Evolutionary conservation across 1,140 invertebrate genomes (phyloP), one percentile per base, ranked within the genome.

Genomic region (Polypedilum vanderplanki): DNA sequence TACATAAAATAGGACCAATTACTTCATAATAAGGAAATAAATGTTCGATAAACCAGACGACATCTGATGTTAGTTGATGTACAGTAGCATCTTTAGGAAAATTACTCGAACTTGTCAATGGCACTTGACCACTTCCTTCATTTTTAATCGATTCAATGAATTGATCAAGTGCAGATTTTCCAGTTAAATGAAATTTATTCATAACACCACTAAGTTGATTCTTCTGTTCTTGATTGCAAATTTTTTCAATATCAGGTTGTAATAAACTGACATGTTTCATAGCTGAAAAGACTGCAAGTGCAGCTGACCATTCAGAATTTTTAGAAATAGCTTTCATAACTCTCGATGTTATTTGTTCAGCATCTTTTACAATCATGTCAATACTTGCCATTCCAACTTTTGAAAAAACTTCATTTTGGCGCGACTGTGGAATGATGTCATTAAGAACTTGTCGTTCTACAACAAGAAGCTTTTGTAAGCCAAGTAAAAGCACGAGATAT

Each of bases 1-100:
- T 5, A 33, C 24, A 81, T 77, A 90, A 78, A 80, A 89, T 85
- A 78, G 87, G 78, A 77, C 85, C 91, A 73, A 93, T 89, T 7
- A 90, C 93, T 78, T 92, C 90, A 20, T 87, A 87, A 79, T 93
- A 93, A 76, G 91, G 90, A 15, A 90, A 87, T 73, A 96, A 84
- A 79, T 95, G 92, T 82, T 95, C 93, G 67, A 94, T 84, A 83
- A 96, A 93, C 76, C 95, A 90, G 65, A 96, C 88, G 74, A 97
- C 94, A 83, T 98, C 97, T 74, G 92, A 95, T 3, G 96, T 97
- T 67, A 97, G 85, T 84, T 98, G 95, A 81, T 97, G 96, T 22
- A 98, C 96, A 0, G 96, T 98, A 75, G 96, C 97, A 87, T 98
- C 97, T 82, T 91, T 93, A 0, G 97, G 95, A 10, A 85, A 84